Conservation (phyloP, 2,113 vertebrate species). For the Scartelaos histophorus region DNA sequence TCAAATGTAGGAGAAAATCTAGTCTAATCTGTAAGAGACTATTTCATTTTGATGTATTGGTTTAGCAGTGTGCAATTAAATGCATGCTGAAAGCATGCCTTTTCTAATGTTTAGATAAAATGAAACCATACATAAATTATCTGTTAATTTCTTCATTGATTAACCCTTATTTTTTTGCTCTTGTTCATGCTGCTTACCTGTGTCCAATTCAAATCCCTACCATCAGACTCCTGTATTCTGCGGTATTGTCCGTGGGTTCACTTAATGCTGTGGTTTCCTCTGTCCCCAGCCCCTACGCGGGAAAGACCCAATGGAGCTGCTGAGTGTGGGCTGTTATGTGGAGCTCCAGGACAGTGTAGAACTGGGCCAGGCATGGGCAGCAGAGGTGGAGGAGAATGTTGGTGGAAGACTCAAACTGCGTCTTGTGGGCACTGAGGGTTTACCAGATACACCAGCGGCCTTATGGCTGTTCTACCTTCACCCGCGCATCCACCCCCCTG, state of each 20-base stretch:
- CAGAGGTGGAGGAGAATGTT: conserved; percentile 88
- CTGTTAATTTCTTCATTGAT: conserved; percentile 51
- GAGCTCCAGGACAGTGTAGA: conserved; percentile 85
- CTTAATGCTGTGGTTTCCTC: conserved; percentile 9
- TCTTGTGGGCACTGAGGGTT: conserved; percentile 84
- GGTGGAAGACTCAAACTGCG: conserved; percentile 88
- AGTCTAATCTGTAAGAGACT: background rate
- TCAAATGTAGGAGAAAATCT: too few relatives aligned
- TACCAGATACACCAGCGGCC: conserved; percentile 79
- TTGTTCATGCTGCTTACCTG: conserved; percentile 39
- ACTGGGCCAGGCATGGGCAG: conserved; percentile 84
- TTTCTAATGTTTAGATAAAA: background rate
- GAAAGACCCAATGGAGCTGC: conserved; percentile 90
- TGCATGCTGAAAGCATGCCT: background rate
- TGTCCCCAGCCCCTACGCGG: conserved; percentile 86
- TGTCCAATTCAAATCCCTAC: conserved; percentile 41
- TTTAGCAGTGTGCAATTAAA: background rate
- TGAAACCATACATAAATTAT: conserved; percentile 15
- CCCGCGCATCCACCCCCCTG: conserved; percentile 90
- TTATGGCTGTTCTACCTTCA: conserved; percentile 93
- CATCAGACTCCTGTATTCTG: conserved; percentile 26
- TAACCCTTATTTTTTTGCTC: conserved; percentile 26
- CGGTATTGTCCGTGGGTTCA: conserved; percentile 6
- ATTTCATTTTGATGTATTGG: too few relatives aligned
- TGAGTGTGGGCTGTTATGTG: conserved; percentile 86